These are phyloP conservation scores for Echinops telfairi DNA, from an alignment of 2,113 vertebrate genomes.

Conservation along the genomic window DNA sequence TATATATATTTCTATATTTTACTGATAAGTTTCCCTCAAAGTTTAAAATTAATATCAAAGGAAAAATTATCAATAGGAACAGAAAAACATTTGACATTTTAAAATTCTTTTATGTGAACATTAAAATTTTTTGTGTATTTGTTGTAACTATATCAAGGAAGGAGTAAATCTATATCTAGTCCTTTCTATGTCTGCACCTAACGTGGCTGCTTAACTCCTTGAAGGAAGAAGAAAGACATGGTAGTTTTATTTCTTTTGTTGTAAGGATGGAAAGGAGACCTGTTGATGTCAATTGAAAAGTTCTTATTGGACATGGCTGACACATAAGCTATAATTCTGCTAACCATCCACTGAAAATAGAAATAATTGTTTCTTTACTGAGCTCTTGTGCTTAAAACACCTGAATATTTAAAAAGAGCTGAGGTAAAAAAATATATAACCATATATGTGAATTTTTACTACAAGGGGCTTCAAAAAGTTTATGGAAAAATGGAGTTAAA, in stretches of 20 bases:
- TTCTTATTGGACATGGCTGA: not conserved
- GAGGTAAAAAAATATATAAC: too few relatives aligned
- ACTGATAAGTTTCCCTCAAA: too few relatives aligned
- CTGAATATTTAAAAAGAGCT: not conserved
- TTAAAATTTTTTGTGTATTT: too few relatives aligned
- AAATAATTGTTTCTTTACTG: slow-evolving; percentile 8
- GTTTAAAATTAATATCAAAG: too few relatives aligned
- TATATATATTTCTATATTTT: too few relatives aligned
- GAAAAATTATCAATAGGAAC: too few relatives aligned
- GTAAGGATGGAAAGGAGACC: not conserved
- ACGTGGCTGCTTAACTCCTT: slow-evolving; percentile 2
- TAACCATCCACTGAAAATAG: not conserved
- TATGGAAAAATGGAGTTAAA: too few relatives aligned
- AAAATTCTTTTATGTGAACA: too few relatives aligned
- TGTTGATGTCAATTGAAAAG: slow-evolving; percentile 1
- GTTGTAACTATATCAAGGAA: too few relatives aligned
- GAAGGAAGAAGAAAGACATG: slow-evolving; percentile 40
- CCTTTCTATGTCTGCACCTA: slow-evolving; percentile 16
- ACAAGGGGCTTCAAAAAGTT: too few relatives aligned
- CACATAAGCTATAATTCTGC: not conserved
- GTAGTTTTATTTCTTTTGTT: not conserved
- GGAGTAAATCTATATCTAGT: not conserved
- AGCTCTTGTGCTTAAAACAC: not conserved
- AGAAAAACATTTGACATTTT: too few relatives aligned
- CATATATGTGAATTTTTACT: too few relatives aligned